Percentiles rank a stretch among this genome's conserved stretches.
Conservation (phyloP, 2,797 vertebrate genomes). For the Tenualosa thibaudeaui region DNA sequence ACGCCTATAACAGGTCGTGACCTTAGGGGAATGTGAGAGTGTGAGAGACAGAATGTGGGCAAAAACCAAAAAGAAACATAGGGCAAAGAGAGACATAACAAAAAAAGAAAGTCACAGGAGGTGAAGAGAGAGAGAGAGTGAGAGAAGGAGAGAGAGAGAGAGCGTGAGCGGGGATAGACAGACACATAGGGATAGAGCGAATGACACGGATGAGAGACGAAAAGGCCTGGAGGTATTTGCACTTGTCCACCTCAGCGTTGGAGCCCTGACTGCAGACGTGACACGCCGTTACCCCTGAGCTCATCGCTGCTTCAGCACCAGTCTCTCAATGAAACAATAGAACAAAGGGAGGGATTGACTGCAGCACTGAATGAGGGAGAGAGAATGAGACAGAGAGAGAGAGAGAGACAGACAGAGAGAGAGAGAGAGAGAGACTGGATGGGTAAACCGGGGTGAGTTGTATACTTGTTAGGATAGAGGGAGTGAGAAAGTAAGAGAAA, state of each 20-base stretch:
- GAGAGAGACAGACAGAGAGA: neutral
- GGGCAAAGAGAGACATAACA: neutral
- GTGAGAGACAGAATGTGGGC: neutral
- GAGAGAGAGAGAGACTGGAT: neutral
- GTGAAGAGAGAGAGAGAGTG: slow-evolving; percentile 19
- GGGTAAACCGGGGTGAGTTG: neutral
- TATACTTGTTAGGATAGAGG: neutral
- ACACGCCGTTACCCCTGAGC: neutral
- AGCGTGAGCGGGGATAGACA: slow-evolving; percentile 3
- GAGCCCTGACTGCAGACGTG: neutral
- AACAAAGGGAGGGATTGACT: slow-evolving; percentile 9
- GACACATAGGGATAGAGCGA: neutral
- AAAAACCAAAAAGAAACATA: neutral
- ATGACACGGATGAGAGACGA: neutral
- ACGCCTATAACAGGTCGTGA: neutral
- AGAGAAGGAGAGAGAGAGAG: neutral
- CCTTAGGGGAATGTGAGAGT: neutral
- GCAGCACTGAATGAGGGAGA: neutral
- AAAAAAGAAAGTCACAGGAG: too few relatives aligned
- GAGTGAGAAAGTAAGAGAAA: neutral
- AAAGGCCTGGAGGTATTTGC: slow-evolving; percentile 13
- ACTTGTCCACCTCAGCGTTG: slow-evolving; percentile 4
- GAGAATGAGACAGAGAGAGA: neutral
- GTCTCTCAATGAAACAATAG: slow-evolving; percentile 9
- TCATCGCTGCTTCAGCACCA: slow-evolving; percentile 14